Evolutionary conservation across 2,113 vertebrate species (phyloP).

Genomic region (Motacilla alba): DNA sequence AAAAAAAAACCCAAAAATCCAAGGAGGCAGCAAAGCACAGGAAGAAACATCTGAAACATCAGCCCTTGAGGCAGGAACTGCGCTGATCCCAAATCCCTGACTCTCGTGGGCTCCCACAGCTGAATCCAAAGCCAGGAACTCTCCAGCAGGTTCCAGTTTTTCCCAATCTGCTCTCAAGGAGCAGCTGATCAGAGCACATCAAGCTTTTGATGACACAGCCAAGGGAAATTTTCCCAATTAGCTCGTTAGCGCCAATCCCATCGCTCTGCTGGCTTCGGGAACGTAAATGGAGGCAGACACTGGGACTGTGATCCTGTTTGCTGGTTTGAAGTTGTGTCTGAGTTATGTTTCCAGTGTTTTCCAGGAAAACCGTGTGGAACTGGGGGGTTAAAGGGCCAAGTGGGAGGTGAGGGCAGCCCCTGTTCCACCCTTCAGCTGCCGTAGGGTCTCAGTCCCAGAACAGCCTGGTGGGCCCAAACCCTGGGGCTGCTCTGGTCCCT

Average conservation of each 20-base stretch:
- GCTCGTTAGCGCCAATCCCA: not conserved
- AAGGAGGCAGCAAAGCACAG: not conserved
- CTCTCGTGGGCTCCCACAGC: accelerated
- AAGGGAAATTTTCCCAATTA: not conserved
- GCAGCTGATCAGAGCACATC: not conserved
- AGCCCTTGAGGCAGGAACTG: not conserved
- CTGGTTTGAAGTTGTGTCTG: not conserved
- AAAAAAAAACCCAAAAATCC: not conserved
- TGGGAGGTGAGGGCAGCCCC: not conserved
- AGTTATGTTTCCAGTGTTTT: not conserved
- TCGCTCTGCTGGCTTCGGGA: not conserved
- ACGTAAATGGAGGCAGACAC: not conserved
- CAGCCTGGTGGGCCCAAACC: not conserved
- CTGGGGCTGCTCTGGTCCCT: not conserved
- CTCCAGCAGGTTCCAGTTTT: not conserved
- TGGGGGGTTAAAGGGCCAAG: not conserved
- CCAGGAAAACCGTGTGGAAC: not conserved
- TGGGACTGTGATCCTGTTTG: not conserved
- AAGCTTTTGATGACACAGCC: not conserved
- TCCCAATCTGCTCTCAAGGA: not conserved
- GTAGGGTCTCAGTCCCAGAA: accelerated
- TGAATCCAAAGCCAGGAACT: not conserved
- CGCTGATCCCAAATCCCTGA: not conserved
- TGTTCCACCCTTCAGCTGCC: accelerated
- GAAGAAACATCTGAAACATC: not conserved